A percentile compares a stretch with the other conserved stretches of the same genome.
phyloP scores from a whole-genome alignment of 35 echinoderm and acorn worm species.

The Apostichopus japonicus region DNA sequence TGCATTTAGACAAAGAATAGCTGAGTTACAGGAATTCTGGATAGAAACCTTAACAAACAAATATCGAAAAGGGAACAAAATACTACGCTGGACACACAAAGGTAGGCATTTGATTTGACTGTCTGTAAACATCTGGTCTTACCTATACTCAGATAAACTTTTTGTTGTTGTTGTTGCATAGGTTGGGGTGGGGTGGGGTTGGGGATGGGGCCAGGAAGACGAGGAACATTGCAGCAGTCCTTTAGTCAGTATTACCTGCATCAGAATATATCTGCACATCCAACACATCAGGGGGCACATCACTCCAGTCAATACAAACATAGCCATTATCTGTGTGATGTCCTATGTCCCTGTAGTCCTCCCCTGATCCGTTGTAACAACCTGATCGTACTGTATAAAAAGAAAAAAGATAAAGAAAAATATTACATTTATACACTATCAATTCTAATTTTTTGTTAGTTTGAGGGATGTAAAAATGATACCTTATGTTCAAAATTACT shows the following conservation, averaged over 20 bases:
- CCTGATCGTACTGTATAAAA: slow-evolving; percentile 61
- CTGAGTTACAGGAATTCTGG: too few relatives aligned
- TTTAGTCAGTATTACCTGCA: slow-evolving; percentile 38
- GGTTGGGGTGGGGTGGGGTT: too few relatives aligned
- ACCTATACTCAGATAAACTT: too few relatives aligned
- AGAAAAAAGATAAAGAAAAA: background rate
- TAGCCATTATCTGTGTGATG: slow-evolving; percentile 68
- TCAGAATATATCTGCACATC: slow-evolving; percentile 28
- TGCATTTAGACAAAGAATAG: too few relatives aligned
- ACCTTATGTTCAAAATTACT: too few relatives aligned
- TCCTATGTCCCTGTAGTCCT: slow-evolving; percentile 62
- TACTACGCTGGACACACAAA: too few relatives aligned
- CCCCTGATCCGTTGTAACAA: slow-evolving; percentile 59
- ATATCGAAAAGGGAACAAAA: too few relatives aligned
- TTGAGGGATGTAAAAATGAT: background rate
- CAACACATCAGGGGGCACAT: slow-evolving; percentile 29
- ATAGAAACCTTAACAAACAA: too few relatives aligned
- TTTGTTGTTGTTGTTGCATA: background rate
- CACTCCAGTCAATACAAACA: slow-evolving; percentile 60
- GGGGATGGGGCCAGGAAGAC: too few relatives aligned
- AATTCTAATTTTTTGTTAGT: background rate
- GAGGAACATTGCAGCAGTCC: too few relatives aligned
- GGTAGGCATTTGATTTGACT: too few relatives aligned
- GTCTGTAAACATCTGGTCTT: too few relatives aligned
- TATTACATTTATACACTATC: background rate